Evolutionary conservation across 2,888 invertebrate species (phyloP).

Genomic region (Hemithea aestivaria): DNA sequence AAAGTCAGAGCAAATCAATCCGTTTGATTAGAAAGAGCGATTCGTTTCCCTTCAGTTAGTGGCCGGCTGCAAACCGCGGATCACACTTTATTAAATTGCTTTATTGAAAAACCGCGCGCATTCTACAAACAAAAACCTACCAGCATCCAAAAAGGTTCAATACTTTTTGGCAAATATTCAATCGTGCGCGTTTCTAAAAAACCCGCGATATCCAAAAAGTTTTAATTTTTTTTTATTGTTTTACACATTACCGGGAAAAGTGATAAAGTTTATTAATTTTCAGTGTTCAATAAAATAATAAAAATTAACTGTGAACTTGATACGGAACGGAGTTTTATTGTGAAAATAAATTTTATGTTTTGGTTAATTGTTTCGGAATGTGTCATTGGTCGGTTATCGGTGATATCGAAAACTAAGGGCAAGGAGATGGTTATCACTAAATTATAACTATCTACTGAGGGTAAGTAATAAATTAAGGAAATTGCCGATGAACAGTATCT

Average conservation of each 20-base stretch:
- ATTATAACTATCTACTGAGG: too few species aligned
- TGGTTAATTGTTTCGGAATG: constrained; percentile 4
- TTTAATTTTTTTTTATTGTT: constrained; percentile 3
- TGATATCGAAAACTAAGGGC: constrained; percentile 3
- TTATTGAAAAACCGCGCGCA: background rate
- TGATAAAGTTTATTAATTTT: constrained; percentile 7
- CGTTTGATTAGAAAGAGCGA: constrained; percentile 45
- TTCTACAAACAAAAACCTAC: too few species aligned
- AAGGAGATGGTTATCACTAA: background rate
- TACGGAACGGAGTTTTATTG: constrained; percentile 11
- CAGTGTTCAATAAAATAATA: constrained; percentile 10
- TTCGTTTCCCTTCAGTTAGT: constrained; percentile 30
- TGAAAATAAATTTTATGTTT: constrained; percentile 11
- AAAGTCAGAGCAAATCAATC: constrained; percentile 54
- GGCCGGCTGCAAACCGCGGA: constrained; percentile 21
- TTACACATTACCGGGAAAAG: constrained; percentile 8
- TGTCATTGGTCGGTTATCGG: constrained; percentile 9
- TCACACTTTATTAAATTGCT: constrained; percentile 2
- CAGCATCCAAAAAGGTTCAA: too few species aligned
- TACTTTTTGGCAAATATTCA: too few species aligned
- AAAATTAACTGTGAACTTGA: constrained; percentile 17
- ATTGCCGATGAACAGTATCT: too few species aligned
- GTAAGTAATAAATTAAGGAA: too few species aligned
- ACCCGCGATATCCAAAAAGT: background rate
- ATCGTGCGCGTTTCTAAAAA: background rate